These are phyloP conservation scores for Scaptomyza pallida DNA, from an alignment of 1,140 invertebrate species.

Conservation along the genomic window DNA sequence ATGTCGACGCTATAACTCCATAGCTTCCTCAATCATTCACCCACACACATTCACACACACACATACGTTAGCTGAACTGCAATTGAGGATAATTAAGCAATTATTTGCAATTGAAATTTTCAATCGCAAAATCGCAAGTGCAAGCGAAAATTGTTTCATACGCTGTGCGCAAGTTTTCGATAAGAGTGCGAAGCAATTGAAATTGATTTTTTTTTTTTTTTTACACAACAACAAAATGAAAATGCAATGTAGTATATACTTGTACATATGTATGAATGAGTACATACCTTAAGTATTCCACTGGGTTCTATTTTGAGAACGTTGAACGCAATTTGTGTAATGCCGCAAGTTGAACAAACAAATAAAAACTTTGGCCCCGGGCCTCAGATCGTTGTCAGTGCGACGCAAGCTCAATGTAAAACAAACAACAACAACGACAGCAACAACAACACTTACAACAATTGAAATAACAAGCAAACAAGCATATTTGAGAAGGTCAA, in stretches of 20 bases:
- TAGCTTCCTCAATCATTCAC: not conserved
- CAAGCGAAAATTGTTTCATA: slow-evolving; percentile 30
- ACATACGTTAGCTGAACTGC: slow-evolving; percentile 20
- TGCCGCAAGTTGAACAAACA: slow-evolving; percentile 59
- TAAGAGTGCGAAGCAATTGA: slow-evolving; percentile 73
- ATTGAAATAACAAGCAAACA: slow-evolving; percentile 50
- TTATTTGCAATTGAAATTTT: slow-evolving; percentile 75
- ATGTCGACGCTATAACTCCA: not conserved
- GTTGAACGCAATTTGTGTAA: slow-evolving; percentile 49
- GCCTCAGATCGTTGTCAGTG: slow-evolving; percentile 27
- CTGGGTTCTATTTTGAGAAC: slow-evolving; percentile 40
- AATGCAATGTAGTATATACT: not conserved
- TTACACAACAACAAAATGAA: not conserved
- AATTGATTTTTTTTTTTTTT: slow-evolving; percentile 81
- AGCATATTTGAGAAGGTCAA: slow-evolving; percentile 72
- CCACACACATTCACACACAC: not conserved
- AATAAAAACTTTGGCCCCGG: slow-evolving; percentile 72
- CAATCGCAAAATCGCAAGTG: slow-evolving; percentile 53
- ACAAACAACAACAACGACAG: slow-evolving; percentile 25
- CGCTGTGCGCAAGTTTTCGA: slow-evolving; percentile 35
- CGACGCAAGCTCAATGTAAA: slow-evolving; percentile 16
- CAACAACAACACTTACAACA: too few species aligned
- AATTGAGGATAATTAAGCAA: slow-evolving; percentile 76
- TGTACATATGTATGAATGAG: too few species aligned
- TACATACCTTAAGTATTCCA: slow-evolving; percentile 17